phyloP scores from a whole-genome alignment of 2,113 vertebrate species.

The Xenopus borealis region DNA sequence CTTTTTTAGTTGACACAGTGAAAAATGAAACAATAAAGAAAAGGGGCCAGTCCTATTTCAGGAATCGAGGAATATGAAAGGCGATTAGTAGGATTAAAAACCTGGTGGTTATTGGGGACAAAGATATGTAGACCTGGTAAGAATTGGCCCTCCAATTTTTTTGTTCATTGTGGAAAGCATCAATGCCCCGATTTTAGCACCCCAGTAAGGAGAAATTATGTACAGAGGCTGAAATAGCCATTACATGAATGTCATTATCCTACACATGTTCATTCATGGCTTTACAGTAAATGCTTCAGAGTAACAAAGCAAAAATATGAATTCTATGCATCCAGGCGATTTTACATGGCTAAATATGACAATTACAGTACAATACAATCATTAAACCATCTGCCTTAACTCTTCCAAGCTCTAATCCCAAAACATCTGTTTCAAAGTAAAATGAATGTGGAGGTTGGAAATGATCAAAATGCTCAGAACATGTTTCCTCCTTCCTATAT shows the following conservation, averaged over 20 bases:
- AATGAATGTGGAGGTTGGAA: slow-evolving; percentile 39
- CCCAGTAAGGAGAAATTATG: not conserved
- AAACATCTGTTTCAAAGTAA: slow-evolving; percentile 42
- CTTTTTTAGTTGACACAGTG: too few relatives aligned
- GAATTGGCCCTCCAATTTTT: too few relatives aligned
- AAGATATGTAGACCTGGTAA: too few relatives aligned
- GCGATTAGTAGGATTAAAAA: too few relatives aligned
- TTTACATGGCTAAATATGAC: slow-evolving; percentile 17
- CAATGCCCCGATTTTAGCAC: too few relatives aligned
- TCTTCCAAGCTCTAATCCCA: slow-evolving; percentile 32
- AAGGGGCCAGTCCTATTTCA: too few relatives aligned
- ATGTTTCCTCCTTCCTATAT: slow-evolving; percentile 40
- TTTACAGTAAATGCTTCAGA: not conserved
- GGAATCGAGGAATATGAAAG: too few relatives aligned
- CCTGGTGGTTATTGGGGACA: too few relatives aligned
- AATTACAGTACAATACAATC: slow-evolving; percentile 27
- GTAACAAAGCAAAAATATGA: not conserved
- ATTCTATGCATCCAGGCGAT: slow-evolving; percentile 10
- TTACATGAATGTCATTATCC: not conserved
- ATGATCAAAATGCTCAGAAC: slow-evolving; percentile 40
- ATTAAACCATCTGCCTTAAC: slow-evolving; percentile 38
- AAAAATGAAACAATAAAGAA: too few relatives aligned
- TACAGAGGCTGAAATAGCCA: not conserved
- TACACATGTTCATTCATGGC: not conserved
- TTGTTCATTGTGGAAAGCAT: too few relatives aligned